These are phyloP conservation scores for Quadroppia sp. DNA, from an alignment of 2,888 invertebrate genomes.

Conservation along the genomic window DNA sequence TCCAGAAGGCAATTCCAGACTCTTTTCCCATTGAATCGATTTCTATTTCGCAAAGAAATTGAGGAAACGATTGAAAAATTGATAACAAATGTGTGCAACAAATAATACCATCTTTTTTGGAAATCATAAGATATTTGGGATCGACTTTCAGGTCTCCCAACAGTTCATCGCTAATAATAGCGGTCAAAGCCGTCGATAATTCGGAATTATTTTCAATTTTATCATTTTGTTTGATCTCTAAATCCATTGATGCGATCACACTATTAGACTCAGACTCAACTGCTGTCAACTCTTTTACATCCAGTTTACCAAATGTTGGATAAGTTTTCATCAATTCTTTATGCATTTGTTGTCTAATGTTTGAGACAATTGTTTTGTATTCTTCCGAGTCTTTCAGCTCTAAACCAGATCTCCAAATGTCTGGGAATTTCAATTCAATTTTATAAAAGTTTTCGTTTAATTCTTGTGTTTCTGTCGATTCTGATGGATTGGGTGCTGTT, in stretches of 20 bases:
- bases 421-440: constrained; percentile 32
- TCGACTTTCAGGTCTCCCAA: constrained; percentile 76
- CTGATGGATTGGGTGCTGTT: neutral
- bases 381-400: constrained; percentile 13
- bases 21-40: neutral
- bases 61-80: neutral
- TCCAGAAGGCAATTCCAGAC: constrained; percentile 34
- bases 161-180: constrained; percentile 66
- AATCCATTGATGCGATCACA: constrained; percentile 40
- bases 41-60: neutral
- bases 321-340: constrained; percentile 23
- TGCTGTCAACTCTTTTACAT: constrained; percentile 13
- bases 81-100: neutral
- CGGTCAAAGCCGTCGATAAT: constrained; percentile 62
- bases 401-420: constrained; percentile 22
- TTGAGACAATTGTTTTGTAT: constrained; percentile 22
- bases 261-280: constrained; percentile 36
- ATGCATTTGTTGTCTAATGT: constrained; percentile 28
- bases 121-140: constrained; percentile 65
- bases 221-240: constrained; percentile 34
- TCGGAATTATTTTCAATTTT: constrained; percentile 14
- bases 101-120: constrained; percentile 35
- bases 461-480: neutral
- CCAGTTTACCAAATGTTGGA: neutral
- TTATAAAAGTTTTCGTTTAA: neutral